Percentiles rank a stretch among this genome's conserved stretches.
These are phyloP conservation scores for Heliconius hortense DNA, from an alignment of 2,888 invertebrate species.

Conservation along the genomic window DNA sequence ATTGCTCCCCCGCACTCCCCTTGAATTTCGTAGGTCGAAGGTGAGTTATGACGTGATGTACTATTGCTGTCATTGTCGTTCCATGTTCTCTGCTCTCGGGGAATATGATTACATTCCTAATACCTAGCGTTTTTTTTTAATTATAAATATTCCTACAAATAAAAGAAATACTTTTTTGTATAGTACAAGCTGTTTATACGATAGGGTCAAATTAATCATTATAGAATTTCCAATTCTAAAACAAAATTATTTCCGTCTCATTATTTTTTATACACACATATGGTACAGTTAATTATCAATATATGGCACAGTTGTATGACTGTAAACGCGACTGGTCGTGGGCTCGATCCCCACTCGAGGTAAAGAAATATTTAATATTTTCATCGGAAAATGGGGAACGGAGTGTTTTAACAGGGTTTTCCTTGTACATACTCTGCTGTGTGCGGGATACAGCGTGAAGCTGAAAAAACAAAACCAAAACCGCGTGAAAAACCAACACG, in stretches of 20 bases:
- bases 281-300: too few relatives aligned
- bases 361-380: background rate
- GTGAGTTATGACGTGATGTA: constrained; percentile 57
- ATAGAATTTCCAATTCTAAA: background rate
- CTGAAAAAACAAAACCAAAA: background rate
- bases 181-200: too few relatives aligned
- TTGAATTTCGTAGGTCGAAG: constrained; percentile 69
- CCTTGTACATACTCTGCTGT: too few relatives aligned
- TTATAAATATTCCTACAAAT: background rate
- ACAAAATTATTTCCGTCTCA: background rate
- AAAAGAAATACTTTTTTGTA: background rate
- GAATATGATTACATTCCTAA: background rate
- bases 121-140: background rate
- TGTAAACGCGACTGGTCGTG: too few relatives aligned
- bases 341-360: background rate
- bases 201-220: background rate
- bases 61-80: constrained; percentile 40
- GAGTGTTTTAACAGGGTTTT: too few relatives aligned
- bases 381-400: too few relatives aligned
- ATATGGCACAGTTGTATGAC: too few relatives aligned
- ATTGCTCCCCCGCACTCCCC: constrained; percentile 72
- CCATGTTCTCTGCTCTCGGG: constrained; percentile 40
- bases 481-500: background rate
- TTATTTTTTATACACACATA: too few relatives aligned
- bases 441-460: background rate